These are phyloP conservation scores for Myanophis thanlyinensis DNA, from an alignment of 2,113 vertebrate genomes.

Conservation along the genomic window DNA sequence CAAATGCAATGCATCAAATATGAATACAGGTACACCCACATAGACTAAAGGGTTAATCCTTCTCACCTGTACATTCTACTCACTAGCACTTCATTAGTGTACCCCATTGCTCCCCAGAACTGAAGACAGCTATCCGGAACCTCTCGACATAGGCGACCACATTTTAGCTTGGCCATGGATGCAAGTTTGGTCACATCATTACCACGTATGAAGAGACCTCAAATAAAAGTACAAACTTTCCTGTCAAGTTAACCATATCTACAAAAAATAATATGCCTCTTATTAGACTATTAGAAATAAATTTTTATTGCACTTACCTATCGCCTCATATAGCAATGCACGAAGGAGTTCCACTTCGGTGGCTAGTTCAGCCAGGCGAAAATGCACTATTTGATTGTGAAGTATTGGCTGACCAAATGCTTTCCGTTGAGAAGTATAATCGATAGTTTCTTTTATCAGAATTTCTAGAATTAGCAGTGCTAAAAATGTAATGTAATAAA, in stretches of 20 bases:
- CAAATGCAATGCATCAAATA: background rate
- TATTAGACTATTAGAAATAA: background rate
- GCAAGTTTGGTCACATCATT: conserved; percentile 84
- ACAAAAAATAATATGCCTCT: background rate
- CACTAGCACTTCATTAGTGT: conserved; percentile 82
- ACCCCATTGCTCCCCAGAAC: conserved; percentile 91
- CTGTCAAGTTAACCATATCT: background rate
- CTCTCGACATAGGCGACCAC: conserved; percentile 76
- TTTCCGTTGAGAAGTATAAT: conserved; percentile 77
- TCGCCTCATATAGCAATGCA: conserved; percentile 73
- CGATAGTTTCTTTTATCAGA: conserved; percentile 77
- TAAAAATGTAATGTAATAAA: conserved; percentile 47
- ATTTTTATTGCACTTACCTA: conserved; percentile 64
- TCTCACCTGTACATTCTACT: conserved; percentile 86
- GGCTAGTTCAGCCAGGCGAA: conserved; percentile 81
- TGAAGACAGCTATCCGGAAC: conserved; percentile 83
- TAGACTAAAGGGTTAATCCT: background rate
- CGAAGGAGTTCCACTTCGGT: conserved; percentile 84
- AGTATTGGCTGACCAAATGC: conserved; percentile 76
- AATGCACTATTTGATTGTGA: conserved; percentile 82
- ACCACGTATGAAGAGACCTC: conserved; percentile 80
- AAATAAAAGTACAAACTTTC: background rate
- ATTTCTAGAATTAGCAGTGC: conserved; percentile 75
- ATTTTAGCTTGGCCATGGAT: conserved; percentile 88
- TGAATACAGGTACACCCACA: background rate